Evolutionary conservation across 2,888 invertebrate genomes (phyloP).

Genomic region (Trimorus sp.): DNA sequence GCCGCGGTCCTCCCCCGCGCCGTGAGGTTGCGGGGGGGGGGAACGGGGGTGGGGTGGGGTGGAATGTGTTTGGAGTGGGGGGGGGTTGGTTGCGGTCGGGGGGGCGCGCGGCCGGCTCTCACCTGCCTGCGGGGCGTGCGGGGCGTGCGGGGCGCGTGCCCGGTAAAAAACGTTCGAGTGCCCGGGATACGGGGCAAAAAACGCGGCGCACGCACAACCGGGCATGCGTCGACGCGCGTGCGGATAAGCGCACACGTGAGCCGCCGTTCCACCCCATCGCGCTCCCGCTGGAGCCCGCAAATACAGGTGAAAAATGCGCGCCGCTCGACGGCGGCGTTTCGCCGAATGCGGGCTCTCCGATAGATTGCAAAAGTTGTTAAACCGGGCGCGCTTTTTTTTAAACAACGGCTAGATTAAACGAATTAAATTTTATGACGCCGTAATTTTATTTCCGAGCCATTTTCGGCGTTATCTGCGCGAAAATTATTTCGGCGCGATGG

Average conservation of each 20-base stretch:
- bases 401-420: not conserved
- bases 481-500: slow-evolving; percentile 22
- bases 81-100: too few relatives aligned
- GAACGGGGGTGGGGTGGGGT: too few relatives aligned
- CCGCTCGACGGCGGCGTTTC: too few relatives aligned
- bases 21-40: too few relatives aligned
- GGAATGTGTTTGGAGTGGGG: too few relatives aligned
- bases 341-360: not conserved
- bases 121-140: slow-evolving; percentile 76
- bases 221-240: slow-evolving; percentile 57
- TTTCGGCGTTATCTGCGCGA: slow-evolving; percentile 20
- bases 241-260: slow-evolving; percentile 57
- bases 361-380: slow-evolving; percentile 2
- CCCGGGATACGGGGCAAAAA: slow-evolving; percentile 56
- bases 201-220: slow-evolving; percentile 37
- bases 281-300: too few relatives aligned
- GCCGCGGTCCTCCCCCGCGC: too few relatives aligned
- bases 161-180: slow-evolving; percentile 66
- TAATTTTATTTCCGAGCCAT: slow-evolving; percentile 20
- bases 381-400: not conserved
- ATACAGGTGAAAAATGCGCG: too few relatives aligned
- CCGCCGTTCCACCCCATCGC: slow-evolving; percentile 71
- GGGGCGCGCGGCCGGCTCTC: slow-evolving; percentile 42
- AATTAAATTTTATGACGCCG: not conserved
- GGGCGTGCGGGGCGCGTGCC: slow-evolving; percentile 76